phyloP scores from a whole-genome alignment of 2,797 vertebrate species.

The Eurystomus glaucurus region DNA sequence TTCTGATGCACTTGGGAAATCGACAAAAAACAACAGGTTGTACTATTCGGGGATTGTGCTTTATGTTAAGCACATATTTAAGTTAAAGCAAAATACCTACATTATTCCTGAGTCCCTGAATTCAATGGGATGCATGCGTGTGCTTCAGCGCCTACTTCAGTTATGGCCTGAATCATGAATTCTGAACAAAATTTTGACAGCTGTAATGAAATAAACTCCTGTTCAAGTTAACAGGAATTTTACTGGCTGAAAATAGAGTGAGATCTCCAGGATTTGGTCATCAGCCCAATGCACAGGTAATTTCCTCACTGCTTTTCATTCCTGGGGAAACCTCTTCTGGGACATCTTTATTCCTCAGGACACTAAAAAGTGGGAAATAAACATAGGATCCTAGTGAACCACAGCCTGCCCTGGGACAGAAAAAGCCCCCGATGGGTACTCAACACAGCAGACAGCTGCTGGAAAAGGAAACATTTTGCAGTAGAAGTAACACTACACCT shows the following conservation, averaged over 20 bases:
- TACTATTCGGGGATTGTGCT: neutral
- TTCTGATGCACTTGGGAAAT: neutral
- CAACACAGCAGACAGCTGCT: neutral
- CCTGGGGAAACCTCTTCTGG: neutral
- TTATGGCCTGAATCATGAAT: neutral
- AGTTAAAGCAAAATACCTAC: neutral
- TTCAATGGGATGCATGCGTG: neutral
- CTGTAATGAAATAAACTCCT: neutral
- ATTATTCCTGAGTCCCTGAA: neutral
- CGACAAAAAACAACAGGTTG: neutral
- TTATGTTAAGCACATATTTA: neutral
- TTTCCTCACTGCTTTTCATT: neutral
- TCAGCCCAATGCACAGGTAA: neutral
- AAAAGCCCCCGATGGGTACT: neutral
- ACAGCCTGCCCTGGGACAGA: neutral
- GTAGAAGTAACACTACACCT: neutral
- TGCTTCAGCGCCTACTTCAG: neutral
- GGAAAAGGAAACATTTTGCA: neutral
- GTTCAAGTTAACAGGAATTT: neutral
- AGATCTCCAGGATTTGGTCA: neutral
- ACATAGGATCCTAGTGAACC: neutral
- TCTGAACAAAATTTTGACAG: neutral
- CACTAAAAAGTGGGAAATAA: neutral
- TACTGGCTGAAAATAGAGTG: neutral
- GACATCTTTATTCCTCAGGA: neutral